Percentiles rank a stretch among this genome's conserved stretches.
Conservation (phyloP, 2,797 vertebrate species). For the Acridotheres tristis region DNA sequence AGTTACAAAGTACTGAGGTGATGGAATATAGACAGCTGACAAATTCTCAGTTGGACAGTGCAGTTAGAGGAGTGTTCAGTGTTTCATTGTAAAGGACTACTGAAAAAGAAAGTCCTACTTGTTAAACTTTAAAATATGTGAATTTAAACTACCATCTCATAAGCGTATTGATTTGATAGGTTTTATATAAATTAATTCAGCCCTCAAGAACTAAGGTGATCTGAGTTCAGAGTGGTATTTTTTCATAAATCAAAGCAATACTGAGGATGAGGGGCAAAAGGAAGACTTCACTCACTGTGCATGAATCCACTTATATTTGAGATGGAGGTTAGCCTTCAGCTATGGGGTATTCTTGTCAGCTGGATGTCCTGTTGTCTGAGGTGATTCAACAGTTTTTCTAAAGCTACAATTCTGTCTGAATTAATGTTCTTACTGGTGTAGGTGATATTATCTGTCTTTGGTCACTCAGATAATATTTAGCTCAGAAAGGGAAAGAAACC, state of each 20-base stretch:
- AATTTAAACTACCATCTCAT: neutral
- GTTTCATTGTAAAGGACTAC: neutral
- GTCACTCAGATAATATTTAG: neutral
- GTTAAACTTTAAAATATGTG: neutral
- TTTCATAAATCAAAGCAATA: neutral
- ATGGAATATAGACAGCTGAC: neutral
- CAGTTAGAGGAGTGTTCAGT: neutral
- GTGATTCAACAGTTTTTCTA: neutral
- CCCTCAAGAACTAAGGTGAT: neutral
- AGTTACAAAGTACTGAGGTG: neutral
- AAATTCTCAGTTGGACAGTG: neutral
- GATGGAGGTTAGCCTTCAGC: neutral
- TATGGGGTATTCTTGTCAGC: neutral
- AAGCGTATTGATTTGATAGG: neutral
- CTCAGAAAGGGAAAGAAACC: neutral
- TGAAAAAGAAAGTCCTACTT: neutral
- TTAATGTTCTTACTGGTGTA: neutral
- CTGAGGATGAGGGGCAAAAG: neutral
- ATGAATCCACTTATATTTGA: neutral
- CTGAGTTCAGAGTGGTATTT: neutral
- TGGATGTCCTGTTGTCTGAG: neutral
- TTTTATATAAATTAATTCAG: neutral
- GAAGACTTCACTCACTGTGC: rapidly evolving
- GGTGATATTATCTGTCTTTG: neutral
- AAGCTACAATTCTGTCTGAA: neutral